phyloP scores from a whole-genome alignment of 1,140 invertebrate species.

The Polyergus mexicanus region DNA sequence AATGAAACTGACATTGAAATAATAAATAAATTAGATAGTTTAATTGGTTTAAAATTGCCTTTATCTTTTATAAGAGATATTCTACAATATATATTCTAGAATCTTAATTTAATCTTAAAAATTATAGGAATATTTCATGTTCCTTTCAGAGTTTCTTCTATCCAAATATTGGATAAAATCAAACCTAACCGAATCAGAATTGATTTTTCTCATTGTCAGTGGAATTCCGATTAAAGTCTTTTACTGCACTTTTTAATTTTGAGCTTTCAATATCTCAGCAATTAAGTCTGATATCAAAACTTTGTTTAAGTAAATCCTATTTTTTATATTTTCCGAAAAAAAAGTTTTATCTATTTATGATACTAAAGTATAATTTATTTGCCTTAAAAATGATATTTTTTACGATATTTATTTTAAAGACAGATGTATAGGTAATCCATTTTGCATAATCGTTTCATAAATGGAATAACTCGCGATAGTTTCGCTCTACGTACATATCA shows the following conservation, averaged over 20 bases:
- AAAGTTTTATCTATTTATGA: conserved; percentile 6
- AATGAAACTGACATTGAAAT: neutral
- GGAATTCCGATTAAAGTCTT: conserved; percentile 28
- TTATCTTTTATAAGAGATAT: neutral
- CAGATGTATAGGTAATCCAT: neutral
- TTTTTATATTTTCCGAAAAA: conserved; percentile 26
- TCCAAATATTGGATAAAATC: neutral
- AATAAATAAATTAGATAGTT: neutral
- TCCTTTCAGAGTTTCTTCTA: neutral
- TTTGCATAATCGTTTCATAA: conserved; percentile 26
- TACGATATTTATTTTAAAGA: neutral
- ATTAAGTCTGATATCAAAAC: conserved; percentile 37
- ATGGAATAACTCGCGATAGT: conserved; percentile 12
- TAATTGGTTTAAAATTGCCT: neutral
- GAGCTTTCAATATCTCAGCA: conserved; percentile 43
- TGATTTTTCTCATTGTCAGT: neutral
- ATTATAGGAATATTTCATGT: neutral
- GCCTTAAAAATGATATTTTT: conserved; percentile 21
- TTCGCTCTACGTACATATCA: neutral
- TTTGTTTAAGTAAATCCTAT: conserved; percentile 31
- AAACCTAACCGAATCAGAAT: conserved; percentile 5
- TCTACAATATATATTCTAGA: too few relatives aligned
- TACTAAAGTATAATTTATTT: conserved; percentile 4
- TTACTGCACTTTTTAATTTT: conserved; percentile 35
- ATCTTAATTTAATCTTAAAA: conserved; percentile 18